Evolutionary conservation across 37 sponge, comb jelly and placozoan genomes (phyloP), one percentile per base, ranked within the genome.

Genomic region (Halichondria panicea): DNA sequence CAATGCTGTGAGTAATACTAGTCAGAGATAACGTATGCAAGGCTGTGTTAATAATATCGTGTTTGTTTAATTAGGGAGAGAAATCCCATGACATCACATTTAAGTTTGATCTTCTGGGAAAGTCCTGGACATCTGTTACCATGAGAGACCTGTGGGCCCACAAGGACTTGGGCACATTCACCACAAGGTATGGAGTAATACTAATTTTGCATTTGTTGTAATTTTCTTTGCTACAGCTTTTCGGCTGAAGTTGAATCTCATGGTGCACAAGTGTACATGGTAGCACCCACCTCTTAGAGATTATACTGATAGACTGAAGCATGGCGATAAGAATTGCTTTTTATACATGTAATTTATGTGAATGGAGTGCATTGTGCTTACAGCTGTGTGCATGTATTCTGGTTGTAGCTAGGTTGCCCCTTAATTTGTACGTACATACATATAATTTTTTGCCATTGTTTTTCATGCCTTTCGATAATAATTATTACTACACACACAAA

Each of bases 101-200:
- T 12, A 48, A 76, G 6, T 82, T 86, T 52, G 59, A 42, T 27
- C n/a, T 91, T 13, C 44, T 91, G 4, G 32, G 31, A 0, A 34
- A 65, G 9, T 48, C 66, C 19, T 60, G 59, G 8, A 44, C 60
- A 7, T n/a, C n/a, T n/a, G 83, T 40, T 8, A 38, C 32, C 31
- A 45, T 89, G 69, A 78, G 80, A 38, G 89, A 89, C 56, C 62
- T 89, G 31, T 89, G 89, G 89, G 55, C 72, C 2, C 78, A 72
- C 35, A 65, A 77, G 39, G 80, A 79, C 63, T 40, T 83, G 25
- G 80, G 79, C 11, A 63, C 40, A 4, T 67, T 72, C 70, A 65
- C 64, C 6, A 41, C 25, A 28, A 56, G 52, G 89, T 82, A 60
- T 12, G 72, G 8, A 35, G 45, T 41, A 4, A 1, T 3, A 31